These are phyloP conservation scores for Theretra japonica DNA, from an alignment of 2,888 invertebrate genomes.

Conservation along the genomic window DNA sequence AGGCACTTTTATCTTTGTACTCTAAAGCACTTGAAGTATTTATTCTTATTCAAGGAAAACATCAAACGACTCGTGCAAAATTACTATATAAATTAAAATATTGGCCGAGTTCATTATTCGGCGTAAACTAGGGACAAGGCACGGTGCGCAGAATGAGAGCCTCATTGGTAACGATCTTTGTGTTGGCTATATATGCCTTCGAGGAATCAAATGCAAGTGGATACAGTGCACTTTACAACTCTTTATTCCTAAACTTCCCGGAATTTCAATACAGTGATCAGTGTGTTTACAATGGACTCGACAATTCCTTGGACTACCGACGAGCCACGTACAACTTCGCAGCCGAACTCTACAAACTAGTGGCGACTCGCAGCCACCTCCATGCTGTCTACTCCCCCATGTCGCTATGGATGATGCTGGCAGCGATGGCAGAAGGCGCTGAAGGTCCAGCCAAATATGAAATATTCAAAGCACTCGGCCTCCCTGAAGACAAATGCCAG, in stretches of 20 bases:
- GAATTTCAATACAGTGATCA: slow-evolving; percentile 12
- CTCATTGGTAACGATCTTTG: neutral
- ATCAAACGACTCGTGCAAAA: neutral
- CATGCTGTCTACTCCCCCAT: slow-evolving; percentile 50
- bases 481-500: slow-evolving; percentile 46
- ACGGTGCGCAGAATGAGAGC: neutral
- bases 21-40: neutral
- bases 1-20: too few species aligned
- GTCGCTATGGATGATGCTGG: slow-evolving; percentile 48
- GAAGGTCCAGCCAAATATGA: slow-evolving; percentile 38
- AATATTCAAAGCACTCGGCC: slow-evolving; percentile 40
- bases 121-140: neutral
- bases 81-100: neutral
- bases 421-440: slow-evolving; percentile 50
- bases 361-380: slow-evolving; percentile 9
- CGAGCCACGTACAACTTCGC: slow-evolving; percentile 10
- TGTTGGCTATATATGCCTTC: neutral
- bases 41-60: neutral
- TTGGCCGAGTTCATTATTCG: neutral
- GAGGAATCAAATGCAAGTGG: neutral
- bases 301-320: slow-evolving; percentile 5
- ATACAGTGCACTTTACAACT: neutral
- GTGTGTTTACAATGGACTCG: slow-evolving; percentile 1
- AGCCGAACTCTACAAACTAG: neutral
- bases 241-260: neutral